These are phyloP conservation scores for Leptinotarsa defecta DNA, from an alignment of 1,140 invertebrate species.

Conservation along the genomic window DNA sequence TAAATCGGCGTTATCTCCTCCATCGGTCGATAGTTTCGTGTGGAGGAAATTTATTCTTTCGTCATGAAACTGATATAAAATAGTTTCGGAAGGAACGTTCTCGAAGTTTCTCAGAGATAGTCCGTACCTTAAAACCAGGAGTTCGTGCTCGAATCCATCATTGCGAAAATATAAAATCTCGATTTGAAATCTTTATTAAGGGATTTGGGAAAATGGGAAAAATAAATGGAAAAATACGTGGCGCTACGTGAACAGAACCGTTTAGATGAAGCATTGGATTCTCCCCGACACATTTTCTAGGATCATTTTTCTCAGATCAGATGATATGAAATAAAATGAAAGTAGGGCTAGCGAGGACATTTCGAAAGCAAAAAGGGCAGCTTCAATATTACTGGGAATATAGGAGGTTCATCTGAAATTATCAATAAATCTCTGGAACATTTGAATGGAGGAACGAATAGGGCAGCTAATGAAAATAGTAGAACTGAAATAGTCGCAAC, in stretches of 20 bases:
- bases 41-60: not conserved
- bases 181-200: constrained; percentile 10
- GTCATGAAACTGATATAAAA: constrained; percentile 2
- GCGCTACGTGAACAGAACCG: not conserved
- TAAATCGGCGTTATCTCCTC: not conserved
- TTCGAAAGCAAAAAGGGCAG: too few species aligned
- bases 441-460: too few species aligned
- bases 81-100: not conserved
- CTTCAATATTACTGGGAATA: too few species aligned
- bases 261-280: constrained; percentile 4
- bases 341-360: too few species aligned
- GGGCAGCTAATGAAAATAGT: too few species aligned
- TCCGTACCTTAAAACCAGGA: not conserved
- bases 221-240: constrained; percentile 4
- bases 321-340: too few species aligned
- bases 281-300: not conserved
- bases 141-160: constrained; percentile 14
- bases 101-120: not conserved
- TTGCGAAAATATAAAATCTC: constrained; percentile 4
- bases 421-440: too few species aligned
- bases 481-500: too few species aligned
- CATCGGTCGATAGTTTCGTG: constrained; percentile 1
- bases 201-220: constrained; percentile 11
- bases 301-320: too few species aligned
- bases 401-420: too few species aligned